These are phyloP conservation scores for Congeria kusceri DNA, from an alignment of 2,888 invertebrate species.

Conservation along the genomic window DNA sequence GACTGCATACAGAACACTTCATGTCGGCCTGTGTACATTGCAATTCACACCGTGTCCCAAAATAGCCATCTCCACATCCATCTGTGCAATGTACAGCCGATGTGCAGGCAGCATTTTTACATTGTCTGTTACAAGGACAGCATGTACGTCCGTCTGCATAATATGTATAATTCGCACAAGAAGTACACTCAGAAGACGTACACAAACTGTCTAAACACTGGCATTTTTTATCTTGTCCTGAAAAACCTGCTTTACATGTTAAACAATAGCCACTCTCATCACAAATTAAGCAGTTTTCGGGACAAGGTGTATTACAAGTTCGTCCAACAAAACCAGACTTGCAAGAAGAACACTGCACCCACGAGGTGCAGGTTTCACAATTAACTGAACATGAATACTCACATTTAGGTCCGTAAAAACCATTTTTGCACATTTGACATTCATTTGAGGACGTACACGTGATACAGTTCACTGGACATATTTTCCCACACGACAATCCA, in stretches of 20 bases:
- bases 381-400: background rate
- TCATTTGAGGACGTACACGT: too few species aligned
- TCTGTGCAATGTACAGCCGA: background rate
- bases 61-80: conserved; percentile 4
- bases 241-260: background rate
- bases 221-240: background rate
- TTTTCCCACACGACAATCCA: too few species aligned
- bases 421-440: background rate
- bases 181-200: background rate
- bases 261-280: background rate
- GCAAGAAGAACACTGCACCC: background rate
- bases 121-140: conserved; percentile 5
- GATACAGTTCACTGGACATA: too few species aligned
- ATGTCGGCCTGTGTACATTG: background rate
- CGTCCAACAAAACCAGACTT: conserved; percentile 1
- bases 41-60: background rate
- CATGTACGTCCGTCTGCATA: background rate
- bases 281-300: background rate
- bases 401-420: background rate
- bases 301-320: background rate
- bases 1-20: background rate
- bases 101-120: background rate
- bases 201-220: background rate
- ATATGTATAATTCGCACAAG: background rate
- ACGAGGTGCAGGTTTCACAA: background rate